Evolutionary conservation across 1,140 invertebrate species (phyloP).

Genomic region (Drosophila bocki): DNA sequence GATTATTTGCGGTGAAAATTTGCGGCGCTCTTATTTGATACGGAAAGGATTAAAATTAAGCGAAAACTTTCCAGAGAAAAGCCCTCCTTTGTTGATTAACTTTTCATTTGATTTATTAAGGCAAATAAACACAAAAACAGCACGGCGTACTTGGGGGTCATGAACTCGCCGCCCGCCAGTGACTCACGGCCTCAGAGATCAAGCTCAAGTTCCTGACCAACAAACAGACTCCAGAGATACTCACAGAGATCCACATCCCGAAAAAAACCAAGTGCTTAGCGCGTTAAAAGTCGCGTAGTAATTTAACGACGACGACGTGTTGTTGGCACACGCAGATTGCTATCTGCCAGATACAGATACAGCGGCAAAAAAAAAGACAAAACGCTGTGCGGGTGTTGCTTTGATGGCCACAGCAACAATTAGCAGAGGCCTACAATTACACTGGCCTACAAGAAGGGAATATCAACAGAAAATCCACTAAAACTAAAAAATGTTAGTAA

Average conservation of each 20-base stretch:
- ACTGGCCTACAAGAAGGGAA: conserved; percentile 4
- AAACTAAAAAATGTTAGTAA: accelerated
- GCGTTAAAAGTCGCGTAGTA: conserved; percentile 78
- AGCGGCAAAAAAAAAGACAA: conserved; percentile 17
- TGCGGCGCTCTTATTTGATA: conserved; percentile 77
- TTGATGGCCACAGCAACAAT: conserved; percentile 60
- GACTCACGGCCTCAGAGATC: conserved; percentile 31
- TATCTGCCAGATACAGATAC: conserved; percentile 68
- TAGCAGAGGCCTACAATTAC: conserved; percentile 55
- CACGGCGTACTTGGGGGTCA: conserved; percentile 61
- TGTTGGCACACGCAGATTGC: conserved; percentile 67
- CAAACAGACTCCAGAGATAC: conserved; percentile 26
- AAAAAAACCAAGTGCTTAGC: conserved; percentile 64
- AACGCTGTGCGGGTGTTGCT: conserved; percentile 70
- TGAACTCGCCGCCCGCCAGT: conserved; percentile 45
- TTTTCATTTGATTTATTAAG: conserved; percentile 81
- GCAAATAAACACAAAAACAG: conserved; percentile 58
- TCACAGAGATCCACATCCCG: conserved; percentile 15
- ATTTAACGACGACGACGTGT: conserved; percentile 82
- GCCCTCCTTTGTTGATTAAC: conserved; percentile 74
- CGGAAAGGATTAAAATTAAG: conserved; percentile 84
- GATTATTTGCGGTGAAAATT: conserved; percentile 84
- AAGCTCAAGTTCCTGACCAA: conserved; percentile 12
- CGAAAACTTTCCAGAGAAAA: conserved; percentile 59
- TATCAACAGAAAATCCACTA: neutral